These are phyloP conservation scores for Catostomus latipinnis DNA, from an alignment of 2,797 vertebrate genomes.

Conservation along the genomic window DNA sequence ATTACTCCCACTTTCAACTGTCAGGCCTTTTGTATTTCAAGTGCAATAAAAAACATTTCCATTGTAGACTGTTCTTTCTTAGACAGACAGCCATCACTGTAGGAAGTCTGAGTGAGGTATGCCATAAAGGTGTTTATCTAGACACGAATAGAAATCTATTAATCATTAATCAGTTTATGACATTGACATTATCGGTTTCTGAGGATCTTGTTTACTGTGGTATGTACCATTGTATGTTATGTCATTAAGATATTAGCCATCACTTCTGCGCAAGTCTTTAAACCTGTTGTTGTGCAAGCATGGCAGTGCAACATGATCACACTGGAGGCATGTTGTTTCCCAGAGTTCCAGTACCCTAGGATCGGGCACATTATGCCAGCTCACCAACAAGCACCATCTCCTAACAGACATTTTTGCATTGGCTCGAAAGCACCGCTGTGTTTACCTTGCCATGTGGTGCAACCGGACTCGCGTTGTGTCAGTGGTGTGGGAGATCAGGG, in stretches of 20 bases:
- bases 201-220: neutral
- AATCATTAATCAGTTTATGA: conserved; percentile 21
- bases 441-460: too few species aligned
- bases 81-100: neutral
- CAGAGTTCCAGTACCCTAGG: too few species aligned
- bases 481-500: too few species aligned
- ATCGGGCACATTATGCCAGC: too few species aligned
- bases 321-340: too few species aligned
- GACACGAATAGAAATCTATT: neutral
- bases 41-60: neutral
- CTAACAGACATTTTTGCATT: too few species aligned
- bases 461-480: too few species aligned
- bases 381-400: too few species aligned
- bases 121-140: conserved; percentile 21
- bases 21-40: neutral
- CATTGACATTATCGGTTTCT: conserved; percentile 14
- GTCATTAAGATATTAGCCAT: conserved; percentile 9
- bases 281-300: too few species aligned
- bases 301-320: too few species aligned
- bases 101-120: neutral
- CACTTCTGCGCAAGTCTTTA: neutral
- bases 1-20: conserved; percentile 21
- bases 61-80: neutral
- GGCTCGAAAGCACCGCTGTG: too few species aligned
- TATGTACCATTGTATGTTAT: neutral